A percentile compares a stretch with the other conserved stretches of the same genome.
phyloP scores from a whole-genome alignment of 2,113 vertebrate genomes.

The Stegostoma tigrinum region DNA sequence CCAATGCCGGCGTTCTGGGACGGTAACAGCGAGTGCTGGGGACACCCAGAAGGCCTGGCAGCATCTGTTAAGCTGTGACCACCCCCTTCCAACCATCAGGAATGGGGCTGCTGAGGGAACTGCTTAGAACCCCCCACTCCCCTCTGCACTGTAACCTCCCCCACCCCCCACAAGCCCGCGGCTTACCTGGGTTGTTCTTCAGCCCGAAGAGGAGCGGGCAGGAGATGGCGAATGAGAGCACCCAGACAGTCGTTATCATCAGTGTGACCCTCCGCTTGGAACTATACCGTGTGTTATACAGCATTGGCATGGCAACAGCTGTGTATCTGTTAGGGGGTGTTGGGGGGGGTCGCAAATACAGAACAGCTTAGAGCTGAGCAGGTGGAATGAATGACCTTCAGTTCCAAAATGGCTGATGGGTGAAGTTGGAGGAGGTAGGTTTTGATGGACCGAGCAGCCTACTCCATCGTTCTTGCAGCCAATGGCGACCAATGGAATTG shows the following conservation, averaged over 20 bases:
- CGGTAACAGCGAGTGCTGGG: not conserved
- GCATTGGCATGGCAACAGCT: constrained; percentile 62
- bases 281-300: constrained; percentile 65
- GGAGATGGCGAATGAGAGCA: constrained; percentile 64
- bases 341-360: not conserved
- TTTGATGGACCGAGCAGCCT: constrained; percentile 31
- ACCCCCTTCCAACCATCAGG: no score
- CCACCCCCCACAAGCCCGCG: no score
- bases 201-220: constrained; percentile 62
- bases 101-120: not conserved
- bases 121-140: no score
- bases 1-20: no score
- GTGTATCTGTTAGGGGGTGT: constrained; percentile 51
- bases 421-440: not conserved
- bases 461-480: not conserved
- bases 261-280: constrained; percentile 58
- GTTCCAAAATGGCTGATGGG: not conserved
- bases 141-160: no score
- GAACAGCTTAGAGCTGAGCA: not conserved
- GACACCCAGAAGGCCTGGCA: no score
- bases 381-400: not conserved
- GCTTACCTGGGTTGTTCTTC: constrained; percentile 57
- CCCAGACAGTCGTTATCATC: constrained; percentile 64
- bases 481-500: not conserved
- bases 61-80: no score